phyloP scores from a whole-genome alignment of 2,113 vertebrate genomes.

The Quiscalus mexicanus region DNA sequence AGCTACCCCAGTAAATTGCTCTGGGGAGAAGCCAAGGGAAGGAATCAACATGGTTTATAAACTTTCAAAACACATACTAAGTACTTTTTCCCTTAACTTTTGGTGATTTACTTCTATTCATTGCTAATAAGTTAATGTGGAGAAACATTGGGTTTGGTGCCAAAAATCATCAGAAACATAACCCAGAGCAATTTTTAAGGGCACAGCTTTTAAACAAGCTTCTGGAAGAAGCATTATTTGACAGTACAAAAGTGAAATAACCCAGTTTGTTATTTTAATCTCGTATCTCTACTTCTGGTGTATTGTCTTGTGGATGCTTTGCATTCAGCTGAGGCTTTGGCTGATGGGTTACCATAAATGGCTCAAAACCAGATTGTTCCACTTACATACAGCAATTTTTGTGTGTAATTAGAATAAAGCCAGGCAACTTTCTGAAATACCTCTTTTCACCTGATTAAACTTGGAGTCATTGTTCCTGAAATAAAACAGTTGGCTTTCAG shows the following conservation, averaged over 20 bases:
- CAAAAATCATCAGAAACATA: constrained; percentile 73
- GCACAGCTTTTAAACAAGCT: constrained; percentile 69
- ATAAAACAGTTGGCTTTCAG: not conserved
- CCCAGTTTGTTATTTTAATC: constrained; percentile 61
- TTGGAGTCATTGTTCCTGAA: not conserved
- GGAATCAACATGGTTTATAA: constrained; percentile 52
- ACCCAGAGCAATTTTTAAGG: constrained; percentile 70
- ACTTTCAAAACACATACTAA: constrained; percentile 39
- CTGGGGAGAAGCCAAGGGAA: constrained; percentile 19
- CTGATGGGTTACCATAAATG: constrained; percentile 31
- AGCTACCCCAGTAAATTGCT: constrained; percentile 25
- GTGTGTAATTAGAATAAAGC: not conserved
- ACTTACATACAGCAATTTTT: not conserved
- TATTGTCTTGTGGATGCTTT: constrained; percentile 25
- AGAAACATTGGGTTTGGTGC: constrained; percentile 65
- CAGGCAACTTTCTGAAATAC: constrained; percentile 10
- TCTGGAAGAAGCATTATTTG: constrained; percentile 72
- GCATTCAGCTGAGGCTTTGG: constrained; percentile 27
- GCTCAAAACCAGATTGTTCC: constrained; percentile 15
- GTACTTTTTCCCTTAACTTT: constrained; percentile 40
- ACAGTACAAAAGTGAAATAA: constrained; percentile 64
- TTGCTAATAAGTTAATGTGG: constrained; percentile 65
- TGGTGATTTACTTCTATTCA: constrained; percentile 65
- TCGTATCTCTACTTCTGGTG: constrained; percentile 41
- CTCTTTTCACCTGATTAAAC: constrained; percentile 18